phyloP scores from a whole-genome alignment of 2,113 vertebrate species.

The Lathamus discolor region DNA sequence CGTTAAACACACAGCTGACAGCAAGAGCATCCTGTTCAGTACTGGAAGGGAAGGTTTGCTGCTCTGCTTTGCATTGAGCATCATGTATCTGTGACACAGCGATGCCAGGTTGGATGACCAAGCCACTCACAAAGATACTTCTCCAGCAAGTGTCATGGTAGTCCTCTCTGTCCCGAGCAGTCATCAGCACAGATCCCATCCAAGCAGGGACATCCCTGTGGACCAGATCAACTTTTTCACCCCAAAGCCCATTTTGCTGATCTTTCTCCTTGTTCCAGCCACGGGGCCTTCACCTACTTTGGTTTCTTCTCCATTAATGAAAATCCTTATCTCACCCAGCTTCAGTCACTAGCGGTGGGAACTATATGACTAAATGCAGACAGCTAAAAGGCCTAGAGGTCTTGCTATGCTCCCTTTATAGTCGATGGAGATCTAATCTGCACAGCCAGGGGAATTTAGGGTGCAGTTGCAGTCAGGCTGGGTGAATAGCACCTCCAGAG shows the following conservation, averaged over 20 bases:
- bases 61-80: background rate
- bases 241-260: background rate
- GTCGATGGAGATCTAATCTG: background rate
- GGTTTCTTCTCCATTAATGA: background rate
- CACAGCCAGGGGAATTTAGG: background rate
- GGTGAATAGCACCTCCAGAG: conserved; percentile 20
- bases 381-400: background rate
- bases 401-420: background rate
- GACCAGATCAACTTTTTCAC: background rate
- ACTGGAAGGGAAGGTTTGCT: background rate
- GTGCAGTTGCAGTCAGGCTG: background rate
- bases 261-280: background rate
- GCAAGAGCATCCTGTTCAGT: background rate
- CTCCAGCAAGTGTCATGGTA: background rate
- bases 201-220: background rate
- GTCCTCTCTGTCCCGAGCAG: background rate
- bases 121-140: background rate
- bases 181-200: background rate
- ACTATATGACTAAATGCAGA: background rate
- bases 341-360: background rate
- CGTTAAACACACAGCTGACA: background rate
- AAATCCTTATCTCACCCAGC: background rate
- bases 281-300: background rate
- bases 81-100: background rate
- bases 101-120: background rate